These are phyloP conservation scores for Rissa tridactyla DNA, from an alignment of 2,113 vertebrate species.

Conservation along the genomic window DNA sequence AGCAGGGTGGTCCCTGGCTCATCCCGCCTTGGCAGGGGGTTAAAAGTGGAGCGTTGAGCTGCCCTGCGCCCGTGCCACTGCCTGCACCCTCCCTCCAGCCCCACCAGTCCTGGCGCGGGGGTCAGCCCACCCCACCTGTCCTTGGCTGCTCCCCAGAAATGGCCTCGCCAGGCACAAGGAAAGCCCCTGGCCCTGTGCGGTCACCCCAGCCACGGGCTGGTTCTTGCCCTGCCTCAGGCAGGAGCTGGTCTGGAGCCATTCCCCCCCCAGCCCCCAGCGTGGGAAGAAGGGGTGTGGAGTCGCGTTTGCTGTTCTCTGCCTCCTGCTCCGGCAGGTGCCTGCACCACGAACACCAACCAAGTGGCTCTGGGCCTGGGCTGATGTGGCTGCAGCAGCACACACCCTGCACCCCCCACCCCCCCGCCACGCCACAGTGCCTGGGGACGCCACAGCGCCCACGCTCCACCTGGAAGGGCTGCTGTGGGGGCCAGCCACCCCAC, in stretches of 20 bases:
- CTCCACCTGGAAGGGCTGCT: not conserved
- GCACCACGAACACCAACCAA: no score
- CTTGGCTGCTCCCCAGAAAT: not conserved
- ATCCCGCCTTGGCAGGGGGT: accelerated
- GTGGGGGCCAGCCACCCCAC: not conserved
- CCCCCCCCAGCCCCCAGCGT: accelerated
- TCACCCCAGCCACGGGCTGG: not conserved
- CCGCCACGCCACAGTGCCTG: not conserved
- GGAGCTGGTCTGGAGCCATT: not conserved
- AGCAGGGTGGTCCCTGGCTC: not conserved
- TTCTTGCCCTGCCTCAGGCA: not conserved
- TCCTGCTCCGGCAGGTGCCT: not conserved
- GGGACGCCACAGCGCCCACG: accelerated
- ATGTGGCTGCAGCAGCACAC: no score
- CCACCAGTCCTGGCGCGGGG: accelerated
- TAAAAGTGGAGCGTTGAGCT: no score
- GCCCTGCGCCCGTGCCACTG: not conserved
- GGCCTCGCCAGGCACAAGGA: accelerated
- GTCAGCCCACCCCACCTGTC: not conserved
- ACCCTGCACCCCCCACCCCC: no score
- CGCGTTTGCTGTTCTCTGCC: accelerated
- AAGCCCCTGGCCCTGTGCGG: not conserved
- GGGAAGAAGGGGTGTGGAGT: not conserved
- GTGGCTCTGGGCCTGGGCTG: not conserved
- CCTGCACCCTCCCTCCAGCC: not conserved